Conservation (phyloP, 2,113 vertebrate species). For the Tyto alba region DNA sequence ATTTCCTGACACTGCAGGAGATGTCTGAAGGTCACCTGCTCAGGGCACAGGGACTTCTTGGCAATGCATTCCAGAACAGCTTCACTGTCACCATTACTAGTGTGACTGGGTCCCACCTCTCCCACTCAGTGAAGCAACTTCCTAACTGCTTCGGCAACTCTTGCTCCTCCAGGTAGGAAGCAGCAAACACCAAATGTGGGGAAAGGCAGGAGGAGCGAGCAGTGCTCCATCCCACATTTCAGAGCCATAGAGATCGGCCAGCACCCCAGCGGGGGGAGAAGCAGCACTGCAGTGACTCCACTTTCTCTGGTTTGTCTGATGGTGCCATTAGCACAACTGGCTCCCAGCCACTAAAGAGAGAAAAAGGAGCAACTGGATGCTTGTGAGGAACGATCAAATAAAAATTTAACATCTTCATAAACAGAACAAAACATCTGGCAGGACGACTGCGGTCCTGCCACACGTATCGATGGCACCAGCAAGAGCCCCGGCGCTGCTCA, state of each 20-base stretch:
- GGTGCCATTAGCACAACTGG: not conserved
- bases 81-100: not conserved
- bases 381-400: not conserved
- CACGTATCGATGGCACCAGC: not conserved
- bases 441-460: not conserved
- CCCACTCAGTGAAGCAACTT: not conserved
- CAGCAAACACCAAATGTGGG: accelerated
- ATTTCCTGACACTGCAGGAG: not conserved
- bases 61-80: not conserved
- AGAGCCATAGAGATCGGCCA: not conserved
- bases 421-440: not conserved
- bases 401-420: not conserved
- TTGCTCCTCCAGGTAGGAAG: not conserved
- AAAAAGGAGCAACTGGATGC: not conserved
- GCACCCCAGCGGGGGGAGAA: accelerated
- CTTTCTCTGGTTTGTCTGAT: not conserved
- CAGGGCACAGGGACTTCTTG: not conserved
- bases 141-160: not conserved
- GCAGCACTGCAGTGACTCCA: not conserved
- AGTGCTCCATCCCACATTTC: not conserved
- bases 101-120: not conserved
- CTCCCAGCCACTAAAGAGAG: not conserved
- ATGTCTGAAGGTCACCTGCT: not conserved
- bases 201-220: not conserved
- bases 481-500: not conserved